Evolutionary conservation across 2,797 vertebrate species (phyloP).

Genomic region (Takifugu ocellatus): DNA sequence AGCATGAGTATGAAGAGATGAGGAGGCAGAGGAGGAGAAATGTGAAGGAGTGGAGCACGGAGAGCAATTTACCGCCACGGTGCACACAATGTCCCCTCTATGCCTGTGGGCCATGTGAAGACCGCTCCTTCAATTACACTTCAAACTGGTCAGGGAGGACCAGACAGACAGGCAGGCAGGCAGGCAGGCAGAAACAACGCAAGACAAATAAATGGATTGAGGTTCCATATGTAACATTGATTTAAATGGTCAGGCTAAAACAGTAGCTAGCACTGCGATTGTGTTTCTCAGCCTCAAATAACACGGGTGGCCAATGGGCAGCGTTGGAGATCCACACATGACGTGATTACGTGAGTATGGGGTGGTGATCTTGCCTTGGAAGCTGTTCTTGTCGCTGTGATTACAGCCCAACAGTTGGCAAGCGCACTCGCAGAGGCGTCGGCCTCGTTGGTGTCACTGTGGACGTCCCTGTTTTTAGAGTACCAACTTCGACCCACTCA

Average conservation of each 20-base stretch:
- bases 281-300: not conserved
- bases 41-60: conserved; percentile 66
- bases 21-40: conserved; percentile 39
- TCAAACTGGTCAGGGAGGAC: conserved; percentile 64
- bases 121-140: conserved; percentile 76
- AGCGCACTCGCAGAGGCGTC: too few relatives aligned
- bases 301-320: not conserved
- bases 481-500: too few relatives aligned
- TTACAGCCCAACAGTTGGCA: too few relatives aligned
- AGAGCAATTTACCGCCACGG: conserved; percentile 77
- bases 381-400: too few relatives aligned
- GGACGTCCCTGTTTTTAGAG: too few relatives aligned
- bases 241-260: not conserved
- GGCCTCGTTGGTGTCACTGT: too few relatives aligned
- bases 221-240: too few relatives aligned
- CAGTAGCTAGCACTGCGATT: too few relatives aligned
- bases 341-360: not conserved
- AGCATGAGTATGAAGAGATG: conserved; percentile 43
- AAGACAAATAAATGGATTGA: too few relatives aligned
- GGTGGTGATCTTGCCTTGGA: too few relatives aligned
- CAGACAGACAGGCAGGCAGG: conserved; percentile 41
- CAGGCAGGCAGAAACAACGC: not conserved
- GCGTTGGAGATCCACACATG: not conserved
- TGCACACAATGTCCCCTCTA: conserved; percentile 75
- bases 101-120: conserved; percentile 73